Base-by-base conservation (phyloP, 2,797 vertebrate genomes). In the Sebastes taczanowskii region DNA sequence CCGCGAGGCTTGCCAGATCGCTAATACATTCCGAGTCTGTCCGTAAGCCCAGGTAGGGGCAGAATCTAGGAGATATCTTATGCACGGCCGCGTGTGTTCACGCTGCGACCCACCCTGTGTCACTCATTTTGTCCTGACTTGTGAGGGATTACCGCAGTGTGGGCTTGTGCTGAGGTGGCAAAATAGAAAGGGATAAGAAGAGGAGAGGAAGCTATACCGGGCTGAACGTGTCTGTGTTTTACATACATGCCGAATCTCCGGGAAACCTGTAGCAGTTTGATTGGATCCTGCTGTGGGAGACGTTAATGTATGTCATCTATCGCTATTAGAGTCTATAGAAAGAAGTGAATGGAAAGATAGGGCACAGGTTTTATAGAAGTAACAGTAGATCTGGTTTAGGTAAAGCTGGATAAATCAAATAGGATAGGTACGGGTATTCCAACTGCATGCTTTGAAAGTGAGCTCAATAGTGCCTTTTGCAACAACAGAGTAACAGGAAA, bases 71-170 rank as follows among this genome's bases (percentile, higher is more conserved):
- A 86, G 81, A 89, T 86, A 81, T 90, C 85, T 83, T 89, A 92
- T 82, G 91, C 86, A 67, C 68, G 22, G 74, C 68, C 27, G 32
- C 81, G 66, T 63, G 46, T 82, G 84, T 83, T 92, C 88, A 89
- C 85, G 90, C 88, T 80, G 89, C 69, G 86, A 92, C 90, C 86
- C 88, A 83, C 81, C 90, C 90, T 63, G 87, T 89, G 93, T 93
- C 93, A 88, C 90, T 94, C 91, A 93, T 91, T 92, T 90, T 86
- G 89, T 91, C 89, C 92, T 86, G 88, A 92, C 91, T 91, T 93
- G 90, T 92, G 90, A 93, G 76, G 92, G 93, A 95, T 95, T 93
- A 95, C 91, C 81, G 30, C 87, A 84, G 84, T 82, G 91, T 90
- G 87, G 89, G 86, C 87, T 92, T 88, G 89, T 91, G 91, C 92